phyloP scores from a whole-genome alignment of 2,797 vertebrate genomes.

The Sorex maritimensis region DNA sequence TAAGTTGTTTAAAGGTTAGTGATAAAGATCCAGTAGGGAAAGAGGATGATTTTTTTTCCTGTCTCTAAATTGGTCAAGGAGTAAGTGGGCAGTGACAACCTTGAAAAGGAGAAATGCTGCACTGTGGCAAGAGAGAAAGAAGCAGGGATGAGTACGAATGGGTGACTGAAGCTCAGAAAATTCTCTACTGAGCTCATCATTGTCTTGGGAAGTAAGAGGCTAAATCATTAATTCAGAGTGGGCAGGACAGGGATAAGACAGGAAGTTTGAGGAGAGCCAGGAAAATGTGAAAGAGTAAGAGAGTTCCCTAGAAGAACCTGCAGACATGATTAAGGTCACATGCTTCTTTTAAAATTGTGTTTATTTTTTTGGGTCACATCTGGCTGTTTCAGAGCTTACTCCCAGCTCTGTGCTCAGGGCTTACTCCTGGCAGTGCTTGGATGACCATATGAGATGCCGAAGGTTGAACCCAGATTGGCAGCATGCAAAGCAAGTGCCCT shows the following conservation, averaged over 20 bases:
- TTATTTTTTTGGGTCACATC: neutral
- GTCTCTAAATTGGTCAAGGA: neutral
- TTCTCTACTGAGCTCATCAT: too few species aligned
- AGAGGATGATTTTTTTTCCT: neutral
- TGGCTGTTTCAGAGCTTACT: too few species aligned
- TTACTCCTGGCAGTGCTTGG: too few species aligned
- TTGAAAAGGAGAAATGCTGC: neutral
- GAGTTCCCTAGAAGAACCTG: neutral
- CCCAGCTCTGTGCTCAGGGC: too few species aligned
- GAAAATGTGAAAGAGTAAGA: neutral
- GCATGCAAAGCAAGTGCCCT: too few species aligned
- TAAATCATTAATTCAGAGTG: neutral
- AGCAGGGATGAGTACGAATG: neutral
- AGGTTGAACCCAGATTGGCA: too few species aligned
- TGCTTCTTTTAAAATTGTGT: neutral
- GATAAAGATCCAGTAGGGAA: conserved; percentile 10
- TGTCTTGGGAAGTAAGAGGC: neutral
- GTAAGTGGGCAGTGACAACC: neutral
- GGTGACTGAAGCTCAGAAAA: neutral
- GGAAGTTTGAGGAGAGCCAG: neutral
- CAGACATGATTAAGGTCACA: neutral
- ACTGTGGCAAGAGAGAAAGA: neutral
- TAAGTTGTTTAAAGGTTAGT: conserved; percentile 1
- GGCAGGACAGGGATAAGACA: neutral
- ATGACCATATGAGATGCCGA: too few species aligned